A percentile compares a stretch with the other conserved stretches of the same genome.
These are phyloP conservation scores for Sceloporus tristichus DNA, from an alignment of 2,113 vertebrate species.

Conservation along the genomic window DNA sequence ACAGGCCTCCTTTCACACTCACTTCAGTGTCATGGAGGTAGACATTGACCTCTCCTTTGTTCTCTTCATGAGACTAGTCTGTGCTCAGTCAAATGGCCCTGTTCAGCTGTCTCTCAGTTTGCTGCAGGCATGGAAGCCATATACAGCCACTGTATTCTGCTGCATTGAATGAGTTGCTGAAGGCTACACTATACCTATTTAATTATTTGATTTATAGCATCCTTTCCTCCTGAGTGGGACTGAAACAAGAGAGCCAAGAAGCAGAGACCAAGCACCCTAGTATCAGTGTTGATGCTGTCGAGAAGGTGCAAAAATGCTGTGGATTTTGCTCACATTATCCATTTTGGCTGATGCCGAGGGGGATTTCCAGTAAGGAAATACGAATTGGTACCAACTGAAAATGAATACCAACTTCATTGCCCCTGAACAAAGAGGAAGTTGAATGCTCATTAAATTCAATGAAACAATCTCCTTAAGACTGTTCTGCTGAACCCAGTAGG, in stretches of 20 bases:
- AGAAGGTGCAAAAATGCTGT: neutral
- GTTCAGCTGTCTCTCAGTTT: neutral
- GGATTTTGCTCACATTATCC: neutral
- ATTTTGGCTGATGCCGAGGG: neutral
- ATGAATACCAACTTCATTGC: neutral
- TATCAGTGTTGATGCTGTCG: neutral
- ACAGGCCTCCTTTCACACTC: no score
- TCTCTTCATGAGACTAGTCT: neutral
- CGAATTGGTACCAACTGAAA: neutral
- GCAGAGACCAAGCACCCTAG: neutral
- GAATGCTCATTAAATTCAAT: neutral
- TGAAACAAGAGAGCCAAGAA: neutral
- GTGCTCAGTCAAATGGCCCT: neutral
- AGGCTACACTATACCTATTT: neutral
- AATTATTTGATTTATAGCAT: no score
- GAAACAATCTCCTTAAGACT: neutral
- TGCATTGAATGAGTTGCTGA: neutral
- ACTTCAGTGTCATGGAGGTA: no score
- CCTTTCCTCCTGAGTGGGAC: no score
- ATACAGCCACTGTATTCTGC: neutral
- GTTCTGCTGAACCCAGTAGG: neutral
- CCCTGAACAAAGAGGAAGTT: neutral
- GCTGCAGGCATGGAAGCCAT: neutral
- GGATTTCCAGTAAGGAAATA: neutral
- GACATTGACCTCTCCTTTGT: neutral